Conservation (phyloP, 2,113 vertebrate genomes). For the Semicossyphus pulcher region DNA sequence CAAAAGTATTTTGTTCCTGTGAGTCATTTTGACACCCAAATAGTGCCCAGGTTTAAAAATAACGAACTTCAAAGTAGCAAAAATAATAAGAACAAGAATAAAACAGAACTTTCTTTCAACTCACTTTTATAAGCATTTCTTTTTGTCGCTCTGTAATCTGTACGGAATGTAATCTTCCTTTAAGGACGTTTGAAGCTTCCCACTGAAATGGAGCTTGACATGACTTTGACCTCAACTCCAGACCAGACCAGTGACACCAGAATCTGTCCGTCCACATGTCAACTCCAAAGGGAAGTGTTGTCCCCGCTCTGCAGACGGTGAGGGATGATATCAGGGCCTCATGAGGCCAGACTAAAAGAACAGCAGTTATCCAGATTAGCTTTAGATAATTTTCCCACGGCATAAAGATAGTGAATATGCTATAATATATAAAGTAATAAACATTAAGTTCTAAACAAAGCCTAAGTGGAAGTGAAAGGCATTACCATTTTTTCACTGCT, state of each 20-base stretch:
- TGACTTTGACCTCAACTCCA: constrained; percentile 52
- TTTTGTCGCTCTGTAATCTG: not conserved
- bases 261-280: constrained; percentile 23
- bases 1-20: too few relatives aligned
- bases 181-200: constrained; percentile 53
- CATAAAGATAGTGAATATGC: too few relatives aligned
- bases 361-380: not conserved
- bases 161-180: not conserved
- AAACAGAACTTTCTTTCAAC: too few relatives aligned
- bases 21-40: too few relatives aligned
- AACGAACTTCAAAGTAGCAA: too few relatives aligned
- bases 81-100: too few relatives aligned
- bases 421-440: too few relatives aligned
- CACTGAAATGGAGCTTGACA: constrained; percentile 76
- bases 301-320: constrained; percentile 55
- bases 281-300: constrained; percentile 59
- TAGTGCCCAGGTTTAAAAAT: too few relatives aligned
- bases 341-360: not conserved
- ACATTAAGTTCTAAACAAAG: too few relatives aligned
- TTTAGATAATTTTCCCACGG: not conserved
- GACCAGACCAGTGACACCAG: constrained; percentile 1
- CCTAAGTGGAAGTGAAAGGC: not conserved
- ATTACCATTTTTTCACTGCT: too few relatives aligned
- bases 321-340: constrained; percentile 25
- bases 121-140: not conserved